A percentile compares a stretch with the other conserved stretches of the same genome.
Conservation (phyloP, 1,140 invertebrate species). For the Lerema accius region DNA sequence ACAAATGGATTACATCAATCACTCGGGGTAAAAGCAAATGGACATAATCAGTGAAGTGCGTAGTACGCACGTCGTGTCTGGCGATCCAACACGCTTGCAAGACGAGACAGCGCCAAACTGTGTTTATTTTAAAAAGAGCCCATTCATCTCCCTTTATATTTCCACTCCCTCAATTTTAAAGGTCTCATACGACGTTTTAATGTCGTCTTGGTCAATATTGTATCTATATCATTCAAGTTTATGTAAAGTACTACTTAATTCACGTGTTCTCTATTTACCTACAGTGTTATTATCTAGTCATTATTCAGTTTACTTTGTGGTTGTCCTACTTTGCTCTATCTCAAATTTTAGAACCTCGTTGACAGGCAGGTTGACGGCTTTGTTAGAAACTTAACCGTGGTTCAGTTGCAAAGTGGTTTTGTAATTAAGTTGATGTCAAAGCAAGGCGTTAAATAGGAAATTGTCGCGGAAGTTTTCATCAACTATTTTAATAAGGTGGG, state of each 20-base stretch:
- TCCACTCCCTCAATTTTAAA: conserved; percentile 41
- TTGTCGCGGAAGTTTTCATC: not conserved
- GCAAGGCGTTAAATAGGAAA: not conserved
- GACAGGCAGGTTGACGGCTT: no score
- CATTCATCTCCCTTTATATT: conserved; percentile 62
- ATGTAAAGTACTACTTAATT: no score
- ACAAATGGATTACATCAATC: conserved; percentile 45
- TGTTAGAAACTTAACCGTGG: conserved; percentile 4
- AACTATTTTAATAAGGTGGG: not conserved
- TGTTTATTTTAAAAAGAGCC: conserved; percentile 58
- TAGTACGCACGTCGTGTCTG: conserved; percentile 43
- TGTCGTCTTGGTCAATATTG: no score
- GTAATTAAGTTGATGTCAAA: not conserved
- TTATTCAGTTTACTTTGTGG: not conserved
- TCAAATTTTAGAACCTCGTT: not conserved
- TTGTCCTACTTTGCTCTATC: conserved; percentile 1
- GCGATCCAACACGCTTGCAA: conserved; percentile 39
- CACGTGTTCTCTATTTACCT: no score
- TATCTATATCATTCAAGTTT: no score
- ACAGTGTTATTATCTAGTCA: no score
- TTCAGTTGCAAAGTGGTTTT: conserved; percentile 7
- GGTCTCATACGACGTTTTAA: conserved; percentile 7
- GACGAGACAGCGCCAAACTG: conserved; percentile 33
- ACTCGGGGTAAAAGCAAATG: conserved; percentile 45
- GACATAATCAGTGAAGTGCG: conserved; percentile 42